phyloP scores from a whole-genome alignment of 1,140 invertebrate species.

The Helicoverpa armigera region DNA sequence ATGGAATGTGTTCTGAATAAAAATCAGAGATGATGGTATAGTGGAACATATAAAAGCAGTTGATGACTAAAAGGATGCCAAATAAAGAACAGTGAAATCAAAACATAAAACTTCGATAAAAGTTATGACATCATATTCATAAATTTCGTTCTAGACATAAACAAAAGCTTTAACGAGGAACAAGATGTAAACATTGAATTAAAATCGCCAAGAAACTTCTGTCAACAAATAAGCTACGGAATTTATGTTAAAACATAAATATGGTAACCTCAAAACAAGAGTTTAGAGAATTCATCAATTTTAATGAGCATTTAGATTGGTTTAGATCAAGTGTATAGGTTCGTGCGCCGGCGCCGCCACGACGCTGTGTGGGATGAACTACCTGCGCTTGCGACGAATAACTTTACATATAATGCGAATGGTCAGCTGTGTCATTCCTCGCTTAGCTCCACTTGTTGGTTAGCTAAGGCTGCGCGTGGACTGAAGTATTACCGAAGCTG shows the following conservation, averaged over 20 bases:
- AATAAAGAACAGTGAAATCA: neutral
- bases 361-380: conserved; percentile 60
- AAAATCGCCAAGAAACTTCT: conserved; percentile 15
- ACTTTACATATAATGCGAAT: conserved; percentile 49
- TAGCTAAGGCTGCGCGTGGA: neutral
- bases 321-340: conserved; percentile 35
- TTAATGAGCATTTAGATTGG: conserved; percentile 44
- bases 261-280: conserved; percentile 43
- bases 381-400: conserved; percentile 50
- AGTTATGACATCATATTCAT: neutral
- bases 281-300: conserved; percentile 50
- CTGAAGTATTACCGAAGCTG: too few species aligned
- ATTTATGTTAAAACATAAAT: conserved; percentile 44
- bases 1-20: neutral
- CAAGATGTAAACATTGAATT: conserved; percentile 31
- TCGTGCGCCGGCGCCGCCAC: conserved; percentile 52
- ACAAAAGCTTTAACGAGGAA: conserved; percentile 23
- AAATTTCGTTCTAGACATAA: conserved; percentile 23
- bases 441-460: conserved; percentile 14
- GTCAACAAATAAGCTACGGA: conserved; percentile 12
- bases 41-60: neutral
- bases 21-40: neutral
- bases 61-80: neutral
- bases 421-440: conserved; percentile 39
- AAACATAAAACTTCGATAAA: conserved; percentile 4